Evolutionary conservation across 35 echinoderm and acorn worm species (phyloP).

Genomic region (Apostichopus japonicus): DNA sequence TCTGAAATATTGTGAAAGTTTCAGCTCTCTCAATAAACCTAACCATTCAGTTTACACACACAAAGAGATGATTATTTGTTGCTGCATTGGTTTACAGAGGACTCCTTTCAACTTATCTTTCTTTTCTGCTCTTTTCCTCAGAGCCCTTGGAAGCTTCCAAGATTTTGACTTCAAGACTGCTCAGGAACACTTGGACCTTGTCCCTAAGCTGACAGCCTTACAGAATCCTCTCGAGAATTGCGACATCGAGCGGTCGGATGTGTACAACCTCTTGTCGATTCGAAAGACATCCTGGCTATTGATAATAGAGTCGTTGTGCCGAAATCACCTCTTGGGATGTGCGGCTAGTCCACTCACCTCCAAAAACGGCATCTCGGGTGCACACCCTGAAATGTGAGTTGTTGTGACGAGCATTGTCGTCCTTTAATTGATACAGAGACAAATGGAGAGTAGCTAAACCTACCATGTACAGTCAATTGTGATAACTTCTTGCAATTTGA

Average conservation of each 20-base stretch:
- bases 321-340: slow-evolving; percentile 80
- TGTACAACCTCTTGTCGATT: slow-evolving; percentile 31
- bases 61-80: no score
- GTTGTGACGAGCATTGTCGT: not conserved
- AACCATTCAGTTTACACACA: no score
- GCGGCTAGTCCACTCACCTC: slow-evolving; percentile 24
- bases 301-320: slow-evolving; percentile 68
- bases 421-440: no score
- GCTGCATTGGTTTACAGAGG: no score
- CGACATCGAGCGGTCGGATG: slow-evolving; percentile 26
- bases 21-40: no score
- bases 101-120: not conserved
- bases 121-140: slow-evolving; percentile 39
- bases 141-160: slow-evolving; percentile 80
- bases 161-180: slow-evolving; percentile 68
- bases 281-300: slow-evolving; percentile 65
- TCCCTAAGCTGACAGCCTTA: slow-evolving; percentile 79
- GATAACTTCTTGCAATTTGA: no score
- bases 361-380: slow-evolving; percentile 61
- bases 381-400: slow-evolving; percentile 81
- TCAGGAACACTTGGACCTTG: slow-evolving; percentile 66
- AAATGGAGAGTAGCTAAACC: no score
- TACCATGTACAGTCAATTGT: no score
- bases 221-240: slow-evolving; percentile 24
- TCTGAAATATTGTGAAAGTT: no score